Evolutionary conservation across 2,113 vertebrate species (phyloP).

Genomic region (Emydocephalus ijimae): DNA sequence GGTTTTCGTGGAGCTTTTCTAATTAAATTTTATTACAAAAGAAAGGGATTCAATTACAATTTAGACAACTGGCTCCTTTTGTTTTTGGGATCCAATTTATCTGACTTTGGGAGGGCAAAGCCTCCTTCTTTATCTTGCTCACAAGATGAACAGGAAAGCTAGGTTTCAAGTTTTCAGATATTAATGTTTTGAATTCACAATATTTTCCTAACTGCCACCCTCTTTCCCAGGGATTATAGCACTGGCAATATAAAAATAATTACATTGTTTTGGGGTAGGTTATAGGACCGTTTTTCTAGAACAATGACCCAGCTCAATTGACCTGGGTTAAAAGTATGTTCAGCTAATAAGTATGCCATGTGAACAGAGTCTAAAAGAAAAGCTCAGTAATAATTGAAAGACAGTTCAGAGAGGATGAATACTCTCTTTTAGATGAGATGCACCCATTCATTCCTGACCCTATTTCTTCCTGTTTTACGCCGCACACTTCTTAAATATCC

Average conservation of each 20-base stretch:
- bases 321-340: background rate
- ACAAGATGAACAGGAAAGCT: background rate
- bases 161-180: background rate
- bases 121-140: background rate
- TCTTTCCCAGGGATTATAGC: background rate
- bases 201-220: background rate
- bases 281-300: background rate
- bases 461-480: background rate
- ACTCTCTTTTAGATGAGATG: background rate
- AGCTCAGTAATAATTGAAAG: background rate
- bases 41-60: background rate
- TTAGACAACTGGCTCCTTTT: background rate
- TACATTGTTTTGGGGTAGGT: background rate
- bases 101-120: background rate
- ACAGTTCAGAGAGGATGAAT: background rate
- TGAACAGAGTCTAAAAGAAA: background rate
- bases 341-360: background rate
- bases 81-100: background rate
- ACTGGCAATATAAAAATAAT: background rate
- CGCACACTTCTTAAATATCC: background rate
- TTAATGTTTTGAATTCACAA: background rate
- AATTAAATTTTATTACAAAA: background rate
- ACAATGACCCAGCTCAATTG: background rate
- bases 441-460: background rate
- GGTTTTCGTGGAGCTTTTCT: background rate